Percentiles rank a stretch among this genome's conserved stretches.
phyloP scores from a whole-genome alignment of 2,888 invertebrate species.

The Cheilosia vernalis region DNA sequence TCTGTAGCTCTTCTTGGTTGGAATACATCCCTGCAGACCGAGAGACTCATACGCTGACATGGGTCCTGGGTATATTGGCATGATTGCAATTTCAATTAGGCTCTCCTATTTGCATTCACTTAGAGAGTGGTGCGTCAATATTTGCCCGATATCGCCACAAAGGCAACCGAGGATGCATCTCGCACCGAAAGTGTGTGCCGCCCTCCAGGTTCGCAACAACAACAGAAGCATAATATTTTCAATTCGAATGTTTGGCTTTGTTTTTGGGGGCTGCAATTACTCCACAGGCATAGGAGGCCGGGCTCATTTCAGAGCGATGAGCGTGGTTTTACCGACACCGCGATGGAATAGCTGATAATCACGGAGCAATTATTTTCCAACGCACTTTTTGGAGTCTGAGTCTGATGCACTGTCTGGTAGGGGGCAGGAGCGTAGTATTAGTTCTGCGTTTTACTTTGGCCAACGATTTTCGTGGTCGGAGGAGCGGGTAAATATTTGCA shows the following conservation, averaged over 20 bases:
- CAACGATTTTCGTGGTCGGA: conserved; percentile 4
- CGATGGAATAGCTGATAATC: conserved; percentile 40
- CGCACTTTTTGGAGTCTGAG: conserved; percentile 12
- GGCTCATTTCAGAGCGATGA: conserved; percentile 29
- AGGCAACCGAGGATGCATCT: conserved; percentile 54
- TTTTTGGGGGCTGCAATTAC: neutral
- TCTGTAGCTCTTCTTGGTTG: neutral
- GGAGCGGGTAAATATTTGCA: conserved; percentile 9
- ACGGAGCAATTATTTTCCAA: conserved; percentile 40
- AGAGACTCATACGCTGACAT: conserved; percentile 76
- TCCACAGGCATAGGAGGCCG: neutral
- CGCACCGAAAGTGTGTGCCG: neutral
- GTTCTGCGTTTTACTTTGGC: conserved; percentile 30
- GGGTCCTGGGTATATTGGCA: conserved; percentile 12
- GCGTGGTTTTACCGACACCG: conserved; percentile 13
- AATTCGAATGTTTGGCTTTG: conserved; percentile 56
- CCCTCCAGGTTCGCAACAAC: conserved; percentile 14
- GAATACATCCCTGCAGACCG: conserved; percentile 48
- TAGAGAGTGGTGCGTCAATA: conserved; percentile 72
- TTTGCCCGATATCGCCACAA: conserved; percentile 62
- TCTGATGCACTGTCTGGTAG: neutral
- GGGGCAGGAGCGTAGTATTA: neutral
- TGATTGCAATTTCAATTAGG: conserved; percentile 76
- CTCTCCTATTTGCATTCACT: conserved; percentile 73
- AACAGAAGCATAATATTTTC: conserved; percentile 55